A percentile compares a stretch with the other conserved stretches of the same genome.
Evolutionary conservation across 1,140 invertebrate genomes (phyloP).

Genomic region (Drosophila sulfurigaster): DNA sequence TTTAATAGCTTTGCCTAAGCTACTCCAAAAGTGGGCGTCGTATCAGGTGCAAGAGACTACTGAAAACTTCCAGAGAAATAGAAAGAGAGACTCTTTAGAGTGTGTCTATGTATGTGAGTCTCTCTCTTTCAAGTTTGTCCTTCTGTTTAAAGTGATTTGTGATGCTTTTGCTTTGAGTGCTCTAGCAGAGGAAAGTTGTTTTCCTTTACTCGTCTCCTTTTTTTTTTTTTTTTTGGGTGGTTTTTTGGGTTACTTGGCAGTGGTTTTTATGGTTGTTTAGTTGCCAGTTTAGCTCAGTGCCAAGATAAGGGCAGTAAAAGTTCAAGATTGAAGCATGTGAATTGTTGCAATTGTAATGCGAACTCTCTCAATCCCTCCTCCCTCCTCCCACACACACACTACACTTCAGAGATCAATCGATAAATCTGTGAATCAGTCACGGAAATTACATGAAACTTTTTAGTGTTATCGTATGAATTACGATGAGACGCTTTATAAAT

Average conservation of each 20-base stretch:
- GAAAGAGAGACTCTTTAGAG: neutral
- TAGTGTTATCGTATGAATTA: slow-evolving; percentile 2
- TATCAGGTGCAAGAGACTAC: slow-evolving; percentile 30
- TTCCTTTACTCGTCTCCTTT: slow-evolving; percentile 31
- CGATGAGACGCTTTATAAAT: slow-evolving; percentile 12
- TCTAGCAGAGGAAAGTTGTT: slow-evolving; percentile 58
- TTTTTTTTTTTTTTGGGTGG: slow-evolving; percentile 10
- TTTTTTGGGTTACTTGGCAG: slow-evolving; percentile 54
- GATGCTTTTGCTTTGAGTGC: slow-evolving; percentile 71
- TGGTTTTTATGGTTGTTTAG: slow-evolving; percentile 68
- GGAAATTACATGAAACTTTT: slow-evolving; percentile 19
- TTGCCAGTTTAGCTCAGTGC: slow-evolving; percentile 54
- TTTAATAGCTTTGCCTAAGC: slow-evolving; percentile 74
- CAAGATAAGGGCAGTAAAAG: slow-evolving; percentile 48
- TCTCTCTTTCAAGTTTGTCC: slow-evolving; percentile 61
- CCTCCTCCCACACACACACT: neutral
- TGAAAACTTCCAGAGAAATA: neutral
- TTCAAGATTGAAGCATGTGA: slow-evolving; percentile 52
- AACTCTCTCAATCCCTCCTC: neutral
- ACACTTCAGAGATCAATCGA: slow-evolving; percentile 16
- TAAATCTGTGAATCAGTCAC: slow-evolving; percentile 24
- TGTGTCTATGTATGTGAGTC: neutral
- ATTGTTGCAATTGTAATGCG: slow-evolving; percentile 53
- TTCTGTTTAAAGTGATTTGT: slow-evolving; percentile 81
- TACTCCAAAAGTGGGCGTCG: slow-evolving; percentile 43